phyloP scores from a whole-genome alignment of 1,140 invertebrate species.

The Drosophila nikananu region DNA sequence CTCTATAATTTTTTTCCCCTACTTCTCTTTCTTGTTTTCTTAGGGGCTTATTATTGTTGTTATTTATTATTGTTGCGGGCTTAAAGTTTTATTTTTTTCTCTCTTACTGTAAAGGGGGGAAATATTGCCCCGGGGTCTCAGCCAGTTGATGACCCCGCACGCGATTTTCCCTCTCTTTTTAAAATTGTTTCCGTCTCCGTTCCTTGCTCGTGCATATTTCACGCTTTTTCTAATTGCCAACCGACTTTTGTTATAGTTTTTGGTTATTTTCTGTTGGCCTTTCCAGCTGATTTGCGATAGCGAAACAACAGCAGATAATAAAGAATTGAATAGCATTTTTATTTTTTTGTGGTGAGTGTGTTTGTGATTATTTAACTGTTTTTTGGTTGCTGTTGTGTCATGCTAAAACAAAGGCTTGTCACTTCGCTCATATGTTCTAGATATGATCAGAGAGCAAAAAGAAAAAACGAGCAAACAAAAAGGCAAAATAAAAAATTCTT shows the following conservation, averaged over 20 bases:
- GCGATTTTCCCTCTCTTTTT: slow-evolving; percentile 45
- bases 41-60: slow-evolving; percentile 58
- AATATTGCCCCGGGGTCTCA: slow-evolving; percentile 23
- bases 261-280: slow-evolving; percentile 28
- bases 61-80: slow-evolving; percentile 71
- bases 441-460: slow-evolving; percentile 39
- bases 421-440: slow-evolving; percentile 49
- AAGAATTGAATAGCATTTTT: slow-evolving; percentile 64
- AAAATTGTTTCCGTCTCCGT: slow-evolving; percentile 1
- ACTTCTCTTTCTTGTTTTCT: slow-evolving; percentile 44
- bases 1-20: slow-evolving; percentile 1
- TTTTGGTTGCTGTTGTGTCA: slow-evolving; percentile 31
- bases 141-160: slow-evolving; percentile 76
- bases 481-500: slow-evolving; percentile 16
- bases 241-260: slow-evolving; percentile 48
- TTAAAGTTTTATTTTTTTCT: slow-evolving; percentile 50
- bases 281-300: slow-evolving; percentile 69
- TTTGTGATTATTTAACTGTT: slow-evolving; percentile 66
- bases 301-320: slow-evolving; percentile 62
- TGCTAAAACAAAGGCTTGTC: slow-evolving; percentile 71
- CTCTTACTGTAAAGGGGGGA: slow-evolving; percentile 22
- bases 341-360: slow-evolving; percentile 24
- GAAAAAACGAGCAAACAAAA: slow-evolving; percentile 17
- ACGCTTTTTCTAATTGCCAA: slow-evolving; percentile 67
- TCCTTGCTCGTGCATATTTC: slow-evolving; percentile 58